Evolutionary conservation across 2,113 vertebrate species (phyloP).

Genomic region (Rana temporaria): DNA sequence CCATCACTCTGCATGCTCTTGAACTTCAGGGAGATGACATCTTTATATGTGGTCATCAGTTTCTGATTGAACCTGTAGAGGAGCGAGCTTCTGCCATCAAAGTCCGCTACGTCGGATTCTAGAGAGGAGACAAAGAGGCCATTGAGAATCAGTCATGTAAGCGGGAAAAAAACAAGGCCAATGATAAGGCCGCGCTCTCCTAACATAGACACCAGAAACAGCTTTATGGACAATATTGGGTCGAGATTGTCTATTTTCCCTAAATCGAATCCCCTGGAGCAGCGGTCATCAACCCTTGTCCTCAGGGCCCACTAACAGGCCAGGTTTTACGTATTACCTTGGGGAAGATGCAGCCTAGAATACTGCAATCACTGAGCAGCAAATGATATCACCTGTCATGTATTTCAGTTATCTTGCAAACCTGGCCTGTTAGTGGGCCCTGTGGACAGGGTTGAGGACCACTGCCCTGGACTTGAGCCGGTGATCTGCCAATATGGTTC

Average conservation of each 20-base stretch:
- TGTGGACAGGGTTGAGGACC: no score
- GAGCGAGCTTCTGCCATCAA: slow-evolving; percentile 93
- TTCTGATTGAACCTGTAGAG: slow-evolving; percentile 99
- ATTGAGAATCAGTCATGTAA: slow-evolving; percentile 38
- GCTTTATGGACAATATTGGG: slow-evolving; percentile 6
- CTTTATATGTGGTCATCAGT: slow-evolving; percentile 95
- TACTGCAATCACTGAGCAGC: no score
- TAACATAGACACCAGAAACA: neutral
- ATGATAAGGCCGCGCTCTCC: neutral
- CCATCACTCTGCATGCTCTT: slow-evolving; percentile 94
- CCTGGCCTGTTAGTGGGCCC: no score
- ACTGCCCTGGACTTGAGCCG: no score
- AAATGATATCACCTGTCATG: no score
- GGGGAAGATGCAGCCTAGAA: no score
- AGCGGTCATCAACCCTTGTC: neutral
- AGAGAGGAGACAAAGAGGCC: slow-evolving; percentile 30
- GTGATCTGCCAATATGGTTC: no score
- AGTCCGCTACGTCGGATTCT: slow-evolving; percentile 94
- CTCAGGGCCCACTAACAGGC: no score
- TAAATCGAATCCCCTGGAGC: neutral
- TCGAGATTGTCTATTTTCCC: neutral
- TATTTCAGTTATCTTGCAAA: no score
- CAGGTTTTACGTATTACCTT: no score
- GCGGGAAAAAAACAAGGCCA: slow-evolving; percentile 38
- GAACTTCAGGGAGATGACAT: slow-evolving; percentile 94